A percentile compares a stretch with the other conserved stretches of the same genome.
Conservation (phyloP, 1,140 invertebrate species). For the Papilio polytes region DNA sequence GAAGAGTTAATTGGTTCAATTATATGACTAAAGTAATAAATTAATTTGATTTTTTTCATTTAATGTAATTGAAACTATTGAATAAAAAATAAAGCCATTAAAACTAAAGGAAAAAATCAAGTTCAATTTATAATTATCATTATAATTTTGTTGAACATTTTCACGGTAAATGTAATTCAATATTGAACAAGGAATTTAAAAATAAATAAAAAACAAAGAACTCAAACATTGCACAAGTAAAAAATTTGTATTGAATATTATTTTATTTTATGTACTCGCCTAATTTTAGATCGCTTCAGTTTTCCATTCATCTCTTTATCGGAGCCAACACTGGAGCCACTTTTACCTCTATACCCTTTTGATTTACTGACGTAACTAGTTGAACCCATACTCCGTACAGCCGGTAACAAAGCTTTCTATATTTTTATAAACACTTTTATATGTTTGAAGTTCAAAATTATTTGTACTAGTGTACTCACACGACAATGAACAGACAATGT, state of each 20-base stretch:
- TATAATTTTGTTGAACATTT: too few relatives aligned
- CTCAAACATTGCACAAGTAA: neutral
- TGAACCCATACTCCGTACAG: slow-evolving; percentile 66
- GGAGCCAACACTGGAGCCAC: slow-evolving; percentile 72
- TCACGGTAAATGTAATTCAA: neutral
- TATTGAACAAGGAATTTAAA: neutral
- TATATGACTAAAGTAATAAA: too few relatives aligned
- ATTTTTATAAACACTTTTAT: neutral
- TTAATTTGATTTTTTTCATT: too few relatives aligned
- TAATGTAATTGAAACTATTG: too few relatives aligned
- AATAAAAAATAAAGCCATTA: too few relatives aligned
- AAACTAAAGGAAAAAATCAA: too few relatives aligned
- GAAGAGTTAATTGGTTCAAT: too few relatives aligned
- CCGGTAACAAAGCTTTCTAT: slow-evolving; percentile 14
- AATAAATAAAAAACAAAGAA: neutral
- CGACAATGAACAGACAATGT: slow-evolving; percentile 46
- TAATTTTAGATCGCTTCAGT: slow-evolving; percentile 68
- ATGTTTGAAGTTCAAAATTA: neutral
- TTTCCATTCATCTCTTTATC: slow-evolving; percentile 78
- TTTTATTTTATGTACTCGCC: slow-evolving; percentile 53
- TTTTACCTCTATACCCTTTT: slow-evolving; percentile 68
- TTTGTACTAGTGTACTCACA: slow-evolving; percentile 43
- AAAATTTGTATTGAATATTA: neutral
- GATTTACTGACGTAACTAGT: slow-evolving; percentile 74
- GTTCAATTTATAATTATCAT: too few relatives aligned